Base-by-base conservation (phyloP, 2,888 invertebrate species). In the Meta bourneti region DNA sequence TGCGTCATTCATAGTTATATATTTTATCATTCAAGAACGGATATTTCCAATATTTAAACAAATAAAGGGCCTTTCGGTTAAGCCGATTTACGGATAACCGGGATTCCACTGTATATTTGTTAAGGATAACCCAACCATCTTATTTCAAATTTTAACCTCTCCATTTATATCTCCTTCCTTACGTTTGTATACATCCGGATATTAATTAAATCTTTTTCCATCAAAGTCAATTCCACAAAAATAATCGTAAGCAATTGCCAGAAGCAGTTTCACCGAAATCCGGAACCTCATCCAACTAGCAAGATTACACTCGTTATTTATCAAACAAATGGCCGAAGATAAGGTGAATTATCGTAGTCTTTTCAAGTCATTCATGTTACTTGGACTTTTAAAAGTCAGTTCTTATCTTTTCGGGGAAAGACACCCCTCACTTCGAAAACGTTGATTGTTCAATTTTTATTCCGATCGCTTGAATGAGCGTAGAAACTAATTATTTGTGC, bases 401-500 rank as follows among this genome's bases (percentile, higher is more conserved):
- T 84, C 61, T 90, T 84, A 84, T 90, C 89, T 89, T 49, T 34
- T 61, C n/a, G 70, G n/a, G 13, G 49, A 78, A 70, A 78, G 74
- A 71, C 82, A 71, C 34, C n/a, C 74, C 48, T 77, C 87, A 54
- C 34, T 72, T 34, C 34, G 52, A 70, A 86, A 86, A 79, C 70
- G 69, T 70, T 70, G 86, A 78, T 75, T 75, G 78, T n/a, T 61
- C n/a, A 52, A 81, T 91, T 90, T 86, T 87, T 91, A 87, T 91
- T 51, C 54, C 72, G n/a, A 83, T 75, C 72, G 82, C 49, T 54
- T 82, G 87, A 87, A 83, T 83, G 72, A 79, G 70, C 61, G 69
- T 54, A 77, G 71, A 91, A 87, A 91, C 91, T 83, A 91, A 87
- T 91, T 91, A 87, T 91, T 88, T 91, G 77, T 87, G 83, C 87